Conservation (phyloP, 2,797 vertebrate genomes). For the Dendrocincla tyrannina region DNA sequence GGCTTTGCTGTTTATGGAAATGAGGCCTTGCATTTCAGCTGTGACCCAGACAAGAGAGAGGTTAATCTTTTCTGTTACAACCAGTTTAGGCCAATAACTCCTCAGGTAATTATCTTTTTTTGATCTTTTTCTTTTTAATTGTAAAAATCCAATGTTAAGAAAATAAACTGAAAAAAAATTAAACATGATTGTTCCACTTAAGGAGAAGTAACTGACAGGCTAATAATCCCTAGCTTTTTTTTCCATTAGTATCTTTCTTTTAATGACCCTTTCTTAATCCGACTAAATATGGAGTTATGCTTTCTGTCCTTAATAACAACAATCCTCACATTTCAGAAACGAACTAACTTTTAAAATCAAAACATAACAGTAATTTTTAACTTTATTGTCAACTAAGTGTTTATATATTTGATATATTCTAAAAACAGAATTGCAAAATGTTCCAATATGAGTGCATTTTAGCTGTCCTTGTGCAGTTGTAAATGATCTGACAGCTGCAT, state of each 20-base stretch:
- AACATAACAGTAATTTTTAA: neutral
- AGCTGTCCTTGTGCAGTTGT: neutral
- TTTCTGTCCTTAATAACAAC: neutral
- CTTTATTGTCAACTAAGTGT: neutral
- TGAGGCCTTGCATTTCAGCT: conserved; percentile 90
- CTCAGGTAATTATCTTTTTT: conserved; percentile 78
- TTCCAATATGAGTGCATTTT: neutral
- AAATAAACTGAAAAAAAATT: neutral
- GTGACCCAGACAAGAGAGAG: conserved; percentile 86
- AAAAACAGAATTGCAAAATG: neutral
- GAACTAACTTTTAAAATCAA: neutral
- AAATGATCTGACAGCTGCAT: neutral
- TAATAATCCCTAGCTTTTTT: neutral
- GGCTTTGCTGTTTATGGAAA: conserved; percentile 89
- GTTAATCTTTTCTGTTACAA: conserved; percentile 91
- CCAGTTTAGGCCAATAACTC: conserved; percentile 89
- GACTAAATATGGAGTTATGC: neutral
- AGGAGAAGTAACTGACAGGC: neutral
- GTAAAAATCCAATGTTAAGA: neutral
- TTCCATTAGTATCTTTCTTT: neutral
- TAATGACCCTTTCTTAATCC: neutral
- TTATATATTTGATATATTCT: neutral
- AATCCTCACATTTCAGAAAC: neutral
- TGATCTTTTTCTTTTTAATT: neutral
- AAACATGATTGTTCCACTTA: neutral